Base-by-base conservation (phyloP, 2,797 vertebrate species). In the Cuniculus paca region DNA sequence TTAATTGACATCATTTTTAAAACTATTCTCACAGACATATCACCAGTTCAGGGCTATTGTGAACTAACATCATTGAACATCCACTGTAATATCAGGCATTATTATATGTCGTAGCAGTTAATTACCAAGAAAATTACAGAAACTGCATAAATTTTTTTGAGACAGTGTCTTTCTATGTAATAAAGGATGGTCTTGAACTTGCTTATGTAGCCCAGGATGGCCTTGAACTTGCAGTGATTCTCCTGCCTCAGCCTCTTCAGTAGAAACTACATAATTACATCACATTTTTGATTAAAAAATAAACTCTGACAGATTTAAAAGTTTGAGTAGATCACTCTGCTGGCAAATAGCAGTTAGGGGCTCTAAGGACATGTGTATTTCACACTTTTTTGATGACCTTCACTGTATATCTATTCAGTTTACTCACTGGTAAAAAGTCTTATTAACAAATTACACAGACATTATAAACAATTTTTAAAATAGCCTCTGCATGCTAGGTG, bases 201-300 rank as follows among this genome's bases (percentile, higher is more conserved):
- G 10, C 26, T 61, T 63, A 5, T 63, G 61, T 63, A 63, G n/a
- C 11, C 28, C 28, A 63, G 28, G 61, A 4, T 63, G 61, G 31
- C 61, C 61, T 63, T 31, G 34, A 65, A n/a, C 31, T n/a, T 34
- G 34, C 61, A 65, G 63, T 17, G 34, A 65, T 65, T 34, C 34
- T 65, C 63, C 34, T 65, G 34, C 63, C 63, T 65, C 31, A 16
- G 61, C 31, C 28, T 65, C 14, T 14, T n/a, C 5, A 65, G 61
- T 89, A 86, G 26, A 91, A 95, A 87, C 24, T 94, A 1, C 54
- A 78, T 75, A 68, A 82, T 31, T 45, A 42, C n/a, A 52, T 45
- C 17, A 22, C 22, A 70, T 26, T 70, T 90, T 90, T 31, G 91
- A 72, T 17, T 88, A 90, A 94, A 39, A 94, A 90, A 65, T 20